phyloP scores from a whole-genome alignment of 2,888 invertebrate genomes.

The Amiota mariae region DNA sequence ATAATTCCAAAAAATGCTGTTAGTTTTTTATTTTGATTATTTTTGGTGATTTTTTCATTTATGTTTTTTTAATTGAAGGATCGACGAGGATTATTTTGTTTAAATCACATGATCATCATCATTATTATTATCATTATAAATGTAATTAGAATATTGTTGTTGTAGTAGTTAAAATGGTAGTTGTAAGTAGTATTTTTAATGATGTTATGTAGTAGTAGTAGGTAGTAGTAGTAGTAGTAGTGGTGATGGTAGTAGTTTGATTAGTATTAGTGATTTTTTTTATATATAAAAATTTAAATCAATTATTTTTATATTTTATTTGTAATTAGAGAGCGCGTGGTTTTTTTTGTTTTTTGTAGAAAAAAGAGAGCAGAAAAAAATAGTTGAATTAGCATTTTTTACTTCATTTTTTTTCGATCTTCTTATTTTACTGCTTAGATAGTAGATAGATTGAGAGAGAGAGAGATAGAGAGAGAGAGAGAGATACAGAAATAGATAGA shows the following conservation, averaged over 20 bases:
- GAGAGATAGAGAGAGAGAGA: too few relatives aligned
- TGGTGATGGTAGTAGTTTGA: constrained; percentile 34
- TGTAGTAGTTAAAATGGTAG: constrained; percentile 26
- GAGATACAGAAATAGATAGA: not conserved
- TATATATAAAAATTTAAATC: constrained; percentile 32
- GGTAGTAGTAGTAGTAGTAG: constrained; percentile 49
- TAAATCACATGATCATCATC: too few relatives aligned
- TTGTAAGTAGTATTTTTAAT: constrained; percentile 33
- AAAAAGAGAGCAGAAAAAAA: constrained; percentile 70
- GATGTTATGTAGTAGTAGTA: constrained; percentile 42
- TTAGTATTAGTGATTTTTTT: constrained; percentile 47
- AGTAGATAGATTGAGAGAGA: too few relatives aligned
- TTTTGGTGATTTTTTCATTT: constrained; percentile 51
- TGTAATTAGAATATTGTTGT: constrained; percentile 31
- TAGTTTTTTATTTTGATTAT: constrained; percentile 62
- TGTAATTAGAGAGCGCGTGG: constrained; percentile 60
- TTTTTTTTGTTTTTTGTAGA: constrained; percentile 46
- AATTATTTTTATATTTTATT: constrained; percentile 34
- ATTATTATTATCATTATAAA: too few relatives aligned
- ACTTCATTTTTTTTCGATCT: constrained; percentile 35
- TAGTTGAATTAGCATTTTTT: constrained; percentile 66
- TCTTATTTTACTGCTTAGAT: too few relatives aligned
- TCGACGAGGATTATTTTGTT: too few relatives aligned
- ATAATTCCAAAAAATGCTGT: constrained; percentile 99
- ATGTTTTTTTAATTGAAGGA: constrained; percentile 16